Conservation (phyloP, 2,888 invertebrate genomes). For the Augiades crinisus region DNA sequence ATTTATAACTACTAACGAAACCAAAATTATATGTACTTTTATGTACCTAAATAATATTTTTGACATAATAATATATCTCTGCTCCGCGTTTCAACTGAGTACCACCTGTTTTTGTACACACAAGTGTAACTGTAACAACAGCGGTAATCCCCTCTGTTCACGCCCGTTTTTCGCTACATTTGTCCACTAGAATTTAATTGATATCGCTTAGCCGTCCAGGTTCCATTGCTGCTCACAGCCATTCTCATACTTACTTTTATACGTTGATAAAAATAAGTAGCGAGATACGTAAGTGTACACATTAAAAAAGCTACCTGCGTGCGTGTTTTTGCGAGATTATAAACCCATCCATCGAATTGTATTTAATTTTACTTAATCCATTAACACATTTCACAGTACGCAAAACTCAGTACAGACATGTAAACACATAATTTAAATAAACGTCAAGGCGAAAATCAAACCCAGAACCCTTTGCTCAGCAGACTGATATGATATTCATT, state of each 20-base stretch:
- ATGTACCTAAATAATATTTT: neutral
- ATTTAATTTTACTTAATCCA: no score
- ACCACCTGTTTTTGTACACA: neutral
- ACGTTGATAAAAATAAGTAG: neutral
- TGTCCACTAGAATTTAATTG: constrained; percentile 23
- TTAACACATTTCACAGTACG: no score
- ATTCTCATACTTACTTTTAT: constrained; percentile 4
- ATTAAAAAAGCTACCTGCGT: no score
- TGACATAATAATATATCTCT: neutral
- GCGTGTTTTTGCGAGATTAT: no score
- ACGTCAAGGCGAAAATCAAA: neutral
- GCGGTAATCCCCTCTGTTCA: constrained; percentile 21
- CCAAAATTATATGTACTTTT: no score
- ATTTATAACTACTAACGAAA: no score
- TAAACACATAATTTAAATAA: no score
- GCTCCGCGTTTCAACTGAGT: no score
- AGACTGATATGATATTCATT: no score
- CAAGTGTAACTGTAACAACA: constrained; percentile 12
- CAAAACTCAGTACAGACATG: no score
- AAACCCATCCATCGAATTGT: no score
- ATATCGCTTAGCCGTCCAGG: constrained; percentile 14
- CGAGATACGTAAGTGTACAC: no score
- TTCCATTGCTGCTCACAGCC: constrained; percentile 3
- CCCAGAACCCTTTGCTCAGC: neutral
- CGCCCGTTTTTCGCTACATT: constrained; percentile 24